These are phyloP conservation scores for Archips xylosteana DNA, from an alignment of 2,888 invertebrate genomes.

Conservation along the genomic window DNA sequence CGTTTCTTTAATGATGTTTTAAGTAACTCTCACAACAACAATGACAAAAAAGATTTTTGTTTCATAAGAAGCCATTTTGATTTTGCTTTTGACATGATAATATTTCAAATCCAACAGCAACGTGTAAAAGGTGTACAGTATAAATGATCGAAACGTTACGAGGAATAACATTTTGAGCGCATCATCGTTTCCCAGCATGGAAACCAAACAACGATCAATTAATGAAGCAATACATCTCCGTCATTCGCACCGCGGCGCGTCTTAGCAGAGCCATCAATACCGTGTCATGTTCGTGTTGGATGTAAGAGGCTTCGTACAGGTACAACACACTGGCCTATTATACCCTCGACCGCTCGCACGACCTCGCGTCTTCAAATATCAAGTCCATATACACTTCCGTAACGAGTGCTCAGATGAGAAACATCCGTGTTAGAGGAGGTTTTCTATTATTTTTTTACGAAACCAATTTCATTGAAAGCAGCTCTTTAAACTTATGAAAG, in stretches of 20 bases:
- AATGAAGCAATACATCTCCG: conserved; percentile 65
- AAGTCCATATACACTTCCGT: conserved; percentile 36
- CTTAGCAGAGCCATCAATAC: conserved; percentile 61
- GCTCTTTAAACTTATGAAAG: conserved; percentile 40
- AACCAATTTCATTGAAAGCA: conserved; percentile 8
- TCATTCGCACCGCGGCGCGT: conserved; percentile 56
- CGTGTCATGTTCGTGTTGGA: conserved; percentile 42
- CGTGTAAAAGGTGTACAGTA: conserved; percentile 21
- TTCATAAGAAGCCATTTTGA: neutral
- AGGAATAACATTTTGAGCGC: conserved; percentile 25
- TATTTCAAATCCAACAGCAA: neutral
- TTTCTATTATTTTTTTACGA: conserved; percentile 27
- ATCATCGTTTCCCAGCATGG: conserved; percentile 43
- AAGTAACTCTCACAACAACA: neutral
- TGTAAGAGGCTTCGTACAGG: conserved; percentile 51
- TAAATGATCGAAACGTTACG: conserved; percentile 23
- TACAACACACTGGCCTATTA: conserved; percentile 47
- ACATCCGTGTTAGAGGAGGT: conserved; percentile 20
- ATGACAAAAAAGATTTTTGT: no score
- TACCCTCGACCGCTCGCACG: conserved; percentile 49
- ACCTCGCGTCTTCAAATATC: conserved; percentile 49
- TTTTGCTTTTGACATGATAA: neutral
- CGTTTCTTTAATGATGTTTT: conserved; percentile 5
- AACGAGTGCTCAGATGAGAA: conserved; percentile 26
- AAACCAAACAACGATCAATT: conserved; percentile 58